These are phyloP conservation scores for Manacus vitellinus DNA, from an alignment of 2,113 vertebrate genomes.

Conservation along the genomic window DNA sequence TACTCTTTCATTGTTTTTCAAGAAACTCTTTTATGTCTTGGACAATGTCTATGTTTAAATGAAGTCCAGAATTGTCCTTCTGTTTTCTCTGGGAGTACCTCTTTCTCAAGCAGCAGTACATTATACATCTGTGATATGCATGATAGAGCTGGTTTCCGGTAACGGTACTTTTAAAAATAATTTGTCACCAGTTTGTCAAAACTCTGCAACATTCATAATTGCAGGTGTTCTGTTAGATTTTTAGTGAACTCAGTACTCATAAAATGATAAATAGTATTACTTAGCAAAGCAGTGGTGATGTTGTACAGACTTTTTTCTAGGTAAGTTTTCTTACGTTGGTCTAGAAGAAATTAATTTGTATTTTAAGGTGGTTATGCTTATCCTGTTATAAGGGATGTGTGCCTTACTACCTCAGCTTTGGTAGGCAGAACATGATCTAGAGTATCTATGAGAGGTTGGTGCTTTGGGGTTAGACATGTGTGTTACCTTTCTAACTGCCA, in stretches of 20 bases:
- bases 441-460: background rate
- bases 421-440: background rate
- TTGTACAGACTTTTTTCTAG: background rate
- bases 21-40: background rate
- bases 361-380: background rate
- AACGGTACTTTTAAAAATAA: background rate
- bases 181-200: background rate
- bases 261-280: background rate
- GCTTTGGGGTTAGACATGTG: rapidly evolving
- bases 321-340: background rate
- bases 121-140: background rate
- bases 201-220: background rate
- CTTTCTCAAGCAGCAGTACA: background rate
- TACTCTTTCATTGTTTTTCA: background rate
- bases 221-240: background rate
- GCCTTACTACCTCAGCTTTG: background rate
- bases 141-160: background rate
- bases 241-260: background rate
- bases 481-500: background rate
- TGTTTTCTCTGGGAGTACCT: background rate
- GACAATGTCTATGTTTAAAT: background rate
- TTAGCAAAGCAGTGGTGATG: background rate
- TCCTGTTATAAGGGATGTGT: background rate
- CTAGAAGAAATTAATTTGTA: background rate
- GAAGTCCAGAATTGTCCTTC: background rate